Evolutionary conservation across 2,888 invertebrate genomes (phyloP).

Genomic region (Kuschelorhynchus macadamiae): DNA sequence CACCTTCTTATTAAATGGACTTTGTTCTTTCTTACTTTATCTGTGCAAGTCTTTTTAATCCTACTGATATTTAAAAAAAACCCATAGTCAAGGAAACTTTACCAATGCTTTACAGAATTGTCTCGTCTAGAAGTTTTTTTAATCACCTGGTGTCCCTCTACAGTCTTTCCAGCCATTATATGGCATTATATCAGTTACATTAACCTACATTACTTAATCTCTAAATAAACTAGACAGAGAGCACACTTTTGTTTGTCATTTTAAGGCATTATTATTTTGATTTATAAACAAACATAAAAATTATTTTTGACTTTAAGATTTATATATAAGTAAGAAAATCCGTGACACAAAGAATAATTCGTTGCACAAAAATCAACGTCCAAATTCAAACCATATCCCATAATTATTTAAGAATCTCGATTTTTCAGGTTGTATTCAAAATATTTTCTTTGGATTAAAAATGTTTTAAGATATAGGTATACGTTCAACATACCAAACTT

Average conservation of each 20-base stretch:
- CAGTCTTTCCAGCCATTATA: slow-evolving; percentile 63
- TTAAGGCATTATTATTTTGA: slow-evolving; percentile 59
- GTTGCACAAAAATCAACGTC: too few species aligned
- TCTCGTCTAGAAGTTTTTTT: slow-evolving; percentile 53
- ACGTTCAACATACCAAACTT: too few species aligned
- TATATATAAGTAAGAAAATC: too few species aligned
- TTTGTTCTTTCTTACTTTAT: slow-evolving; percentile 56
- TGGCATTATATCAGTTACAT: slow-evolving; percentile 55
- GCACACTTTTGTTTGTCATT: slow-evolving; percentile 61
- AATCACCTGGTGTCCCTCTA: slow-evolving; percentile 68
- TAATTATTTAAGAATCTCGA: too few species aligned
- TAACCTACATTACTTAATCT: slow-evolving; percentile 36
- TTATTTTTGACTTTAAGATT: slow-evolving; percentile 23
- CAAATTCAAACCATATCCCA: too few species aligned
- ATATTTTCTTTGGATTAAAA: too few species aligned
- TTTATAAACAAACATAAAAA: slow-evolving; percentile 41
- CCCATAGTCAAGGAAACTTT: slow-evolving; percentile 16
- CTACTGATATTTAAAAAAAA: slow-evolving; percentile 30
- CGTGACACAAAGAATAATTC: too few species aligned
- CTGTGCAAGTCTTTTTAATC: slow-evolving; percentile 60
- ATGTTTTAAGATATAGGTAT: too few species aligned
- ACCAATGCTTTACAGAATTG: slow-evolving; percentile 13
- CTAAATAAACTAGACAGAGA: slow-evolving; percentile 59
- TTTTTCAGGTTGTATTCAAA: too few species aligned
- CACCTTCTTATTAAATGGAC: slow-evolving; percentile 47